Conservation (phyloP, 2,888 invertebrate genomes). For the Zeuzera pyrina region DNA sequence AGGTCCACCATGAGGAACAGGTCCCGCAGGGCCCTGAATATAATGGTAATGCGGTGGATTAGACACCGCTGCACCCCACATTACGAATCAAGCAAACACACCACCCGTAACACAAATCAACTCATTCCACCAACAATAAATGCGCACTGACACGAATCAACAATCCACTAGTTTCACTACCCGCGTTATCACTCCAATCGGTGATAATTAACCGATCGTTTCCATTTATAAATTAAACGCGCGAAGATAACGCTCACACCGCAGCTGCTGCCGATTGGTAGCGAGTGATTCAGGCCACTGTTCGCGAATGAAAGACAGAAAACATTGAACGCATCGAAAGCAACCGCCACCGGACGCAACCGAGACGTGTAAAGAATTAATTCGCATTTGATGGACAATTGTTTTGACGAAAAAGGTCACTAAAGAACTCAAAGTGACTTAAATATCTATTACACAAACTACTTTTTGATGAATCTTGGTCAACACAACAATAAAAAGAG, state of each 20-base stretch:
- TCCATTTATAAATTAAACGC: constrained; percentile 36
- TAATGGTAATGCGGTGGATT: constrained; percentile 63
- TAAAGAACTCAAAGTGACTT: constrained; percentile 36
- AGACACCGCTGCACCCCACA: constrained; percentile 67
- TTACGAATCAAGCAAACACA: constrained; percentile 46
- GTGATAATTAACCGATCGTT: constrained; percentile 47
- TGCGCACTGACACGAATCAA: constrained; percentile 43
- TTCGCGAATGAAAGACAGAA: constrained; percentile 58
- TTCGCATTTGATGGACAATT: constrained; percentile 59
- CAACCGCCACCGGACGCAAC: constrained; percentile 63
- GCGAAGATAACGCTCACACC: constrained; percentile 43
- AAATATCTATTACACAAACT: constrained; percentile 23
- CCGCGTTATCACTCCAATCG: constrained; percentile 46
- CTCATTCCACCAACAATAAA: constrained; percentile 44
- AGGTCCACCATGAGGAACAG: constrained; percentile 42
- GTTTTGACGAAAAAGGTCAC: constrained; percentile 50
- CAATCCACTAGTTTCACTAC: constrained; percentile 38
- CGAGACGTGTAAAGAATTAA: constrained; percentile 65
- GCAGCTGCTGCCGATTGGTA: constrained; percentile 41
- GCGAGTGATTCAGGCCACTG: constrained; percentile 56
- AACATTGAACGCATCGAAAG: constrained; percentile 61
- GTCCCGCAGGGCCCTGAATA: constrained; percentile 45
- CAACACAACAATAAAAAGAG: constrained; percentile 19
- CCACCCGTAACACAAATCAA: constrained; percentile 44
- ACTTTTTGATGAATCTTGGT: constrained; percentile 25